Percentiles rank a stretch among this genome's conserved stretches.
phyloP scores from a whole-genome alignment of 2,888 invertebrate genomes.

The Thysanoteuthis rhombus region DNA sequence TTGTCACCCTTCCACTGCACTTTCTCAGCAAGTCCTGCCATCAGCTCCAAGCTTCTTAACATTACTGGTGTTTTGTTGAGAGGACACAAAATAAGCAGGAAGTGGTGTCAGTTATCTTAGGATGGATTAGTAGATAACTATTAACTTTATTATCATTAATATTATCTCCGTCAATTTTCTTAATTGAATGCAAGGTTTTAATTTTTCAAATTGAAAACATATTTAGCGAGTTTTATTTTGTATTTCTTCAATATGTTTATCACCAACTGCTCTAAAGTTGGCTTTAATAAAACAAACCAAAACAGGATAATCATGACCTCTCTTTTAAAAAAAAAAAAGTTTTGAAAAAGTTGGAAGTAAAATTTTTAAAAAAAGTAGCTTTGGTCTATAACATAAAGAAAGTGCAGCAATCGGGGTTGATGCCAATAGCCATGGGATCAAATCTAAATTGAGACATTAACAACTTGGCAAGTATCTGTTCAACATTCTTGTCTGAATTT shows the following conservation, averaged over 20 bases:
- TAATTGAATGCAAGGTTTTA: background rate
- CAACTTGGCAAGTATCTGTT: background rate
- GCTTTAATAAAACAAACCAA: background rate
- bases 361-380: background rate
- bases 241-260: background rate
- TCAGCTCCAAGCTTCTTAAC: constrained; percentile 12
- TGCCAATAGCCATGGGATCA: background rate
- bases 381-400: constrained; percentile 15
- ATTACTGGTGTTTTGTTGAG: constrained; percentile 12
- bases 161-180: background rate
- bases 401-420: constrained; percentile 26
- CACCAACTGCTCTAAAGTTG: background rate
- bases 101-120: background rate
- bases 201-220: background rate
- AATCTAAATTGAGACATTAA: background rate
- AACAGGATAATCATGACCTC: background rate
- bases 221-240: background rate
- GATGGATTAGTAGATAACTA: background rate
- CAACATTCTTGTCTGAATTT: too few relatives aligned
- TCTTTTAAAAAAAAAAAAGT: background rate
- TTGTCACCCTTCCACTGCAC: constrained; percentile 27
- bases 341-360: background rate
- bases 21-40: constrained; percentile 25
- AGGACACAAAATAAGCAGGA: background rate
- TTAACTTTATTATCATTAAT: background rate